A percentile compares a stretch with the other conserved stretches of the same genome.
Evolutionary conservation across 2,888 invertebrate species (phyloP).

Genomic region (Diaphora mendica): DNA sequence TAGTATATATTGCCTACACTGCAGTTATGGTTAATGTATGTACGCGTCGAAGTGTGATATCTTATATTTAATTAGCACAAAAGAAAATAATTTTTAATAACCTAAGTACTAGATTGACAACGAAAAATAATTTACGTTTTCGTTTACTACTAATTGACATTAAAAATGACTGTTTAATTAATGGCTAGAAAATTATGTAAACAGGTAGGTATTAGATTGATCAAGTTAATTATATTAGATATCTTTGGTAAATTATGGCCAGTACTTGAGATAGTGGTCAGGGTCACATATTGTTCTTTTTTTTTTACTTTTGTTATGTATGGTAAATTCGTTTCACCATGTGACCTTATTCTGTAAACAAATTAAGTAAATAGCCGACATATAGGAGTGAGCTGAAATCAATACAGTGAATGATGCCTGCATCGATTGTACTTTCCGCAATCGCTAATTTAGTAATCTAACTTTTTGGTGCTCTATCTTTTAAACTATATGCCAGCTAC

Average conservation of each 20-base stretch:
- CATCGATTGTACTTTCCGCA: background rate
- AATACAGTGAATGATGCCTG: background rate
- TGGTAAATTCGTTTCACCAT: background rate
- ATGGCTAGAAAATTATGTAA: constrained; percentile 6
- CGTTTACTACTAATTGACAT: constrained; percentile 16
- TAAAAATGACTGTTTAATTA: constrained; percentile 15
- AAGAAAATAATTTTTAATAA: background rate
- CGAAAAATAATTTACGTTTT: background rate
- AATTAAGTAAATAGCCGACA: too few species aligned
- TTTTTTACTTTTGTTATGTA: too few species aligned
- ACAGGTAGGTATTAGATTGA: background rate
- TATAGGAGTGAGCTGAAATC: background rate
- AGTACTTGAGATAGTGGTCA: too few species aligned
- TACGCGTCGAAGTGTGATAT: too few species aligned
- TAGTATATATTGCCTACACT: constrained; percentile 14
- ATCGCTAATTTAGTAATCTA: background rate
- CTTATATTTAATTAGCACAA: background rate
- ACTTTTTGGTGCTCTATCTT: background rate
- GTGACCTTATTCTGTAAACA: background rate
- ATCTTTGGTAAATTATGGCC: background rate
- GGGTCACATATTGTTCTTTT: background rate
- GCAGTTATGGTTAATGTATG: constrained; percentile 17
- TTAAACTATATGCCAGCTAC: background rate
- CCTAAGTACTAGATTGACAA: background rate
- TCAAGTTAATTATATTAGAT: background rate